phyloP scores from a whole-genome alignment of 2,797 vertebrate species.

The Esox masquinongy region DNA sequence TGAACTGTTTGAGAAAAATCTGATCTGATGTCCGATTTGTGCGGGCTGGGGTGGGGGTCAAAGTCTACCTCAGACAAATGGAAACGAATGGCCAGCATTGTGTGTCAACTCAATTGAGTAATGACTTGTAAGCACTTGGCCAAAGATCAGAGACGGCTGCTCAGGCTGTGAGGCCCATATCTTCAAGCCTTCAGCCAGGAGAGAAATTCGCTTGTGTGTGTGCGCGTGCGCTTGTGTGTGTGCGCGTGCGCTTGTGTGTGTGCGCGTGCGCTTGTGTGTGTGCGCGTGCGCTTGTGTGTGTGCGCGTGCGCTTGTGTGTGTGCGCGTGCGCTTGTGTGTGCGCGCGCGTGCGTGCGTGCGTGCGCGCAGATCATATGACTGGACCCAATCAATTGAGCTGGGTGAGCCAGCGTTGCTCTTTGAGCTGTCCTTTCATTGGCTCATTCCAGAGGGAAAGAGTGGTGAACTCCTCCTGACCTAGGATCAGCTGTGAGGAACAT shows the following conservation, averaged over 20 bases:
- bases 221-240: no score
- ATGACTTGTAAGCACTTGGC: slow-evolving; percentile 8
- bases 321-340: no score
- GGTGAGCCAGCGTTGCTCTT: background rate
- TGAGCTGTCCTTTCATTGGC: background rate
- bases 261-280: no score
- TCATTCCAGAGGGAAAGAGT: background rate
- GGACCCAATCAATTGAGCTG: slow-evolving; percentile 4
- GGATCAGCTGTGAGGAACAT: slow-evolving; percentile 2
- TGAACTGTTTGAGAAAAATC: background rate
- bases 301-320: no score
- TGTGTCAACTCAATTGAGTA: background rate
- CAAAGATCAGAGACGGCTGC: slow-evolving; percentile 4
- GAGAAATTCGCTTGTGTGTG: no score
- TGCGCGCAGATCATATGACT: background rate
- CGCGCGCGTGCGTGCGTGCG: background rate
- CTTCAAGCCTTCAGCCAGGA: background rate
- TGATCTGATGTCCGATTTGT: background rate
- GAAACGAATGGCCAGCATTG: background rate
- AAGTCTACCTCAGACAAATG: slow-evolving; percentile 3
- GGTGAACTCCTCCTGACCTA: slow-evolving; percentile 8
- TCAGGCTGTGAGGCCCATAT: background rate
- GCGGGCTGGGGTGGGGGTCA: background rate
- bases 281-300: no score
- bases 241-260: no score